Evolutionary conservation across 2,113 vertebrate genomes (phyloP), one percentile per base, ranked within the genome.

Genomic region (Perccottus glenii): DNA sequence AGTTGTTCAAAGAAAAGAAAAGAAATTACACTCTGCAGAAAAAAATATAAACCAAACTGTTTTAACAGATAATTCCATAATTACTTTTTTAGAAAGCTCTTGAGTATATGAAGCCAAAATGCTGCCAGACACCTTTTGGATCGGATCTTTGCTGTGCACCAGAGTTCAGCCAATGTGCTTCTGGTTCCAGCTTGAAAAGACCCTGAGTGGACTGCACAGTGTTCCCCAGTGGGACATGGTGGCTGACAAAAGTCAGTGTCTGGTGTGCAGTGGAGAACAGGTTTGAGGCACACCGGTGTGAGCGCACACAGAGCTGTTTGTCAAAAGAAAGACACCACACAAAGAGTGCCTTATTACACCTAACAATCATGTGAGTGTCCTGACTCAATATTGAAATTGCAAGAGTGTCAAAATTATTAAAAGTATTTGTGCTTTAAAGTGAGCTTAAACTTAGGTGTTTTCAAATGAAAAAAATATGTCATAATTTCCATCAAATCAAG

Each of bases 401-500:
- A n/a, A n/a, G n/a, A n/a, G n/a, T n/a, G n/a, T n/a, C n/a, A n/a
- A n/a, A n/a, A n/a, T n/a, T n/a, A n/a, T n/a, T n/a, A n/a, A n/a
- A n/a, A n/a, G n/a, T n/a, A n/a, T n/a, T n/a, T n/a, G n/a, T n/a
- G n/a, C n/a, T n/a, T n/a, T n/a, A n/a, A n/a, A n/a, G n/a, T n/a
- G n/a, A n/a, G n/a, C n/a, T n/a, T n/a, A n/a, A n/a, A n/a, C n/a
- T n/a, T n/a, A n/a, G n/a, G n/a, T n/a, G n/a, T n/a, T n/a, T n/a
- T n/a, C n/a, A n/a, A n/a, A n/a, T n/a, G n/a, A n/a, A n/a, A n/a
- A n/a, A n/a, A n/a, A n/a, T 27, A 42, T 74, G 57, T 70, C 55
- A 76, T 27, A 27, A 27, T 27, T 27, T 27, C 19, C 19, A 3
- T 27, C 19, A 60, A 71, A 52, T 67, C 19, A 67, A 49, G 19